These are phyloP conservation scores for Sebastes vulpes DNA, from an alignment of 2,797 vertebrate genomes.

Conservation along the genomic window DNA sequence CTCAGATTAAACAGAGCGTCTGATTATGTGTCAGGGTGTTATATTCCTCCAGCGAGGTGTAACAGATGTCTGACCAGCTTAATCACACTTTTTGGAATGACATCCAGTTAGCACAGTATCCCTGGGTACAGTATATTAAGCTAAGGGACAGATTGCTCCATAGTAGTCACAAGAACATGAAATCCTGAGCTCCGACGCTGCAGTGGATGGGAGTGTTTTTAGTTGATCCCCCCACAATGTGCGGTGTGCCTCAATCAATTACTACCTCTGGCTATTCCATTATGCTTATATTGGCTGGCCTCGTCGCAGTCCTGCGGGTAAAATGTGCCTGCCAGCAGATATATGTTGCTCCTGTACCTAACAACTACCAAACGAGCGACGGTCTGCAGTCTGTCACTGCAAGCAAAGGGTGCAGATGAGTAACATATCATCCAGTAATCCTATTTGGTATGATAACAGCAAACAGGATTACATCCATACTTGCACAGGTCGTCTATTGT, in stretches of 20 bases:
- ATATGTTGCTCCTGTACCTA: conserved; percentile 23
- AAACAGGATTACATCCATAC: conserved; percentile 76
- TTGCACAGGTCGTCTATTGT: conserved; percentile 52
- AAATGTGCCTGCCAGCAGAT: conserved; percentile 43
- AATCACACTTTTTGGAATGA: conserved; percentile 73
- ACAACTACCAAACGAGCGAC: conserved; percentile 29
- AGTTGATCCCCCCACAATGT: conserved; percentile 36
- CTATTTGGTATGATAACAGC: conserved; percentile 73
- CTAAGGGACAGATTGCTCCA: conserved; percentile 52
- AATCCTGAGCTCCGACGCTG: conserved; percentile 26
- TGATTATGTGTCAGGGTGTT: conserved; percentile 74
- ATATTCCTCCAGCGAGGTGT: conserved; percentile 66
- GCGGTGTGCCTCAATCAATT: conserved; percentile 46
- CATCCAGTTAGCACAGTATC: conserved; percentile 63
- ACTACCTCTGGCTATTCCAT: conserved; percentile 43
- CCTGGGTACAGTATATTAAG: conserved; percentile 47
- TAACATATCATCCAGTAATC: conserved; percentile 73
- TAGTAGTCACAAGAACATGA: conserved; percentile 49
- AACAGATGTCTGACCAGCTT: conserved; percentile 80
- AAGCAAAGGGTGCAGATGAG: conserved; percentile 58
- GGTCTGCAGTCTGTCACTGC: conserved; percentile 53
- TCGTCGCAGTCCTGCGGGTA: not conserved
- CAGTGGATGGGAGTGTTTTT: conserved; percentile 31
- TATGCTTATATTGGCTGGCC: conserved; percentile 28
- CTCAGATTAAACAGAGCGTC: conserved; percentile 69